Evolutionary conservation across 1,140 invertebrate genomes (phyloP).

Genomic region (Trachymyrmex septentrionalis): DNA sequence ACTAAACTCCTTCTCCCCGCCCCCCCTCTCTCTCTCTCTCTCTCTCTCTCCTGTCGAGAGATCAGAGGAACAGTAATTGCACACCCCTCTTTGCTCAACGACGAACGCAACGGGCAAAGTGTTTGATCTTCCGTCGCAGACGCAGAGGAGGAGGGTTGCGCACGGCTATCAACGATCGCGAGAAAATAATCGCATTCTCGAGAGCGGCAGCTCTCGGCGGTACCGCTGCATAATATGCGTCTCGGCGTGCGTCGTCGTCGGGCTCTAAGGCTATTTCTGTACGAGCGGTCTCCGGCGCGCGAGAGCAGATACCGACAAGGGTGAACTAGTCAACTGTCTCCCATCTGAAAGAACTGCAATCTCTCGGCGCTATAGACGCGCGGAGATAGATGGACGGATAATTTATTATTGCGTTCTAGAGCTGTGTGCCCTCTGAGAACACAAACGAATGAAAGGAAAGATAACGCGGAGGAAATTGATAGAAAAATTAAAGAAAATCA

Average conservation of each 20-base stretch:
- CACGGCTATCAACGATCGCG: constrained; percentile 61
- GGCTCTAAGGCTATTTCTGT: constrained; percentile 75
- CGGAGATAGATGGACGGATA: not conserved
- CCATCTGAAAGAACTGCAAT: constrained; percentile 49
- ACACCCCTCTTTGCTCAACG: constrained; percentile 2
- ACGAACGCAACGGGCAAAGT: not conserved
- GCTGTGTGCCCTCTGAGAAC: too few species aligned
- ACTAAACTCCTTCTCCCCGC: not conserved
- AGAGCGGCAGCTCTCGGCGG: constrained; percentile 63
- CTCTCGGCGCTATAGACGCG: not conserved
- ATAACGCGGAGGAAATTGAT: too few species aligned
- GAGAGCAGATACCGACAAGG: constrained; percentile 52
- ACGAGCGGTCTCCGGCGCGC: constrained; percentile 72
- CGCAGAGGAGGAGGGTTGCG: constrained; percentile 23
- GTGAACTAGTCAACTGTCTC: constrained; percentile 56
- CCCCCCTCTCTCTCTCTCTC: not conserved
- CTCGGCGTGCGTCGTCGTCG: constrained; percentile 67
- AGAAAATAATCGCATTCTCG: constrained; percentile 65
- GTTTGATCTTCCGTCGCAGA: constrained; percentile 43
- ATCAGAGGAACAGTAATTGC: constrained; percentile 7
- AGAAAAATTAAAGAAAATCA: too few species aligned
- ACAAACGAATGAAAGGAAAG: too few species aligned
- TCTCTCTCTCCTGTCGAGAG: constrained; percentile 20
- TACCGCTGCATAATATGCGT: constrained; percentile 72
- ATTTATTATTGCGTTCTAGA: too few species aligned